phyloP scores from a whole-genome alignment of 2,113 vertebrate species.

The Casuarius casuarius region DNA sequence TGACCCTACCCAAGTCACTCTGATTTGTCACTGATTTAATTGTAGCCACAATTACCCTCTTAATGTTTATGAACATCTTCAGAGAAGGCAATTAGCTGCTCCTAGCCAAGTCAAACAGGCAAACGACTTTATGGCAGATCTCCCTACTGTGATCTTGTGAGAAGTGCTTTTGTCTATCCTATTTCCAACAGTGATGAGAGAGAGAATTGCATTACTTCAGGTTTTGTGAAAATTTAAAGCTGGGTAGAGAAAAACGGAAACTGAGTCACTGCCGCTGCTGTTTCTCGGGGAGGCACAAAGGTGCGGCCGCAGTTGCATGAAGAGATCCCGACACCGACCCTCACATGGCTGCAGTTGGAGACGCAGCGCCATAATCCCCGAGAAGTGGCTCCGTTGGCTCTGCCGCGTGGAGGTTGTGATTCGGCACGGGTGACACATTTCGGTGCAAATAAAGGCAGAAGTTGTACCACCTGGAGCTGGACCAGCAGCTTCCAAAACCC shows the following conservation, averaged over 20 bases:
- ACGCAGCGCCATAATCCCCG: too few species aligned
- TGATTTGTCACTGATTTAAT: not conserved
- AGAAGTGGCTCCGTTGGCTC: too few species aligned
- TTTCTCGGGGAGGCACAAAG: too few species aligned
- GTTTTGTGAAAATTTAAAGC: not conserved
- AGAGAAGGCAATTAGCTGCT: not conserved
- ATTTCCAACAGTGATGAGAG: accelerated
- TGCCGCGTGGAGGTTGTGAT: not conserved
- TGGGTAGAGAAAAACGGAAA: not conserved
- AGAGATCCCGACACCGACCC: too few species aligned
- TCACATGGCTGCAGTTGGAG: too few species aligned
- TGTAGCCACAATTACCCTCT: not conserved
- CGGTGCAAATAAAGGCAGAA: accelerated
- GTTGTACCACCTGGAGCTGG: accelerated
- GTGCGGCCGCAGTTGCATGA: too few species aligned
- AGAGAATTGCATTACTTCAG: accelerated
- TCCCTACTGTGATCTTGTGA: accelerated
- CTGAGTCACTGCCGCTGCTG: too few species aligned
- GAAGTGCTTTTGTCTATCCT: not conserved
- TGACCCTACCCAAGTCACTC: not conserved
- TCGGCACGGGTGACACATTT: accelerated
- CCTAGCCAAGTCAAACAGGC: not conserved
- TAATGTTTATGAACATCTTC: not conserved
- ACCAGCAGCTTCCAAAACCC: not conserved
- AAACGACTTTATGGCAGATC: not conserved